Evolutionary conservation across 2,888 invertebrate species (phyloP).

Genomic region (Acronicta alni): DNA sequence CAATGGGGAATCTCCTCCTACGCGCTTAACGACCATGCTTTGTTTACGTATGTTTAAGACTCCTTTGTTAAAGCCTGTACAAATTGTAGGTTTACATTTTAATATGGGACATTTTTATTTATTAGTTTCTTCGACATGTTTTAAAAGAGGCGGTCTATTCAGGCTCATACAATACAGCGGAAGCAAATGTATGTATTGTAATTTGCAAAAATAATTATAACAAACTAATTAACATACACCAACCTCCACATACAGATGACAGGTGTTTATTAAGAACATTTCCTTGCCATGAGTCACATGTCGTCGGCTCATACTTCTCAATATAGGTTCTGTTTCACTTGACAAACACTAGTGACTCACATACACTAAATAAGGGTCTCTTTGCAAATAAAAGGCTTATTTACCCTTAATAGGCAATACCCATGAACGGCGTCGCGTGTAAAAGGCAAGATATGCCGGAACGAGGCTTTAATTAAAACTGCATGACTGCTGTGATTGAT

Average conservation of each 20-base stretch:
- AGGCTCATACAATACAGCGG: conserved; percentile 19
- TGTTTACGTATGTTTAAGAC: conserved; percentile 74
- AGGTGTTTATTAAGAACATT: conserved; percentile 75
- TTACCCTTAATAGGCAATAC: conserved; percentile 77
- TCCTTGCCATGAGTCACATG: conserved; percentile 75
- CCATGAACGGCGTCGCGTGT: conserved; percentile 70
- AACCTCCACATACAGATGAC: conserved; percentile 71
- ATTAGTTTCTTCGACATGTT: background rate
- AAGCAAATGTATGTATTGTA: conserved; percentile 48
- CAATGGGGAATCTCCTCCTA: conserved; percentile 82
- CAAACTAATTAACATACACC: conserved; percentile 73
- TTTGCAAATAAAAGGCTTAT: conserved; percentile 77
- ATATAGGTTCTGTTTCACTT: conserved; percentile 71
- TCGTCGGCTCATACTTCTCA: conserved; percentile 62
- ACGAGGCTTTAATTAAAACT: conserved; percentile 67
- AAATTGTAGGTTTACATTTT: conserved; percentile 19
- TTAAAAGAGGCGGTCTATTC: background rate
- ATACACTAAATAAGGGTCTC: conserved; percentile 82
- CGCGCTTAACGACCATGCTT: conserved; percentile 76
- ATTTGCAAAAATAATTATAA: conserved; percentile 74
- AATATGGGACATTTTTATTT: conserved; percentile 6
- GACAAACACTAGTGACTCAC: conserved; percentile 77
- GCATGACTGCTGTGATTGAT: conserved; percentile 62
- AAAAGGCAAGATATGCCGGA: conserved; percentile 83
- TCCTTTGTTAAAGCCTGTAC: conserved; percentile 54